These are phyloP conservation scores for Myotis pilosus DNA, from an alignment of 2,797 vertebrate genomes.

Conservation along the genomic window DNA sequence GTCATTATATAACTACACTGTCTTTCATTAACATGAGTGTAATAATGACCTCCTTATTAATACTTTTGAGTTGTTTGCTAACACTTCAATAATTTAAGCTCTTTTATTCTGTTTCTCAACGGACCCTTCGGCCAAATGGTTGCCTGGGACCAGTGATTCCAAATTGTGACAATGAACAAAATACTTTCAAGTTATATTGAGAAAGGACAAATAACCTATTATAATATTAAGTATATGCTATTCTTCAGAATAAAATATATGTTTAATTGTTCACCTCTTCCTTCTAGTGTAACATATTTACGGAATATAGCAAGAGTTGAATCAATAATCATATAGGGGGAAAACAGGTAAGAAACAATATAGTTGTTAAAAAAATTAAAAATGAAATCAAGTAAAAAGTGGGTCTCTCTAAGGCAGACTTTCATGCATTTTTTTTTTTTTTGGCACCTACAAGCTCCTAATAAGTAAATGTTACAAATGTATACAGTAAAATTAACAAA, in stretches of 20 bases:
- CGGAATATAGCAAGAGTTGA: neutral
- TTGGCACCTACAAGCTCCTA: neutral
- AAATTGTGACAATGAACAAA: neutral
- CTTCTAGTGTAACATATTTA: conserved; percentile 34
- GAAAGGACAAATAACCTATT: conserved; percentile 29
- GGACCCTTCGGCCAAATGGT: neutral
- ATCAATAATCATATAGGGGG: neutral
- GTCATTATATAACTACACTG: neutral
- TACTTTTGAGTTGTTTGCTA: neutral
- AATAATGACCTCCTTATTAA: neutral
- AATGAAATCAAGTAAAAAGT: conserved; percentile 43
- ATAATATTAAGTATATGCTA: neutral
- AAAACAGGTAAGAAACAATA: neutral
- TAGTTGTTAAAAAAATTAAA: conserved; percentile 1
- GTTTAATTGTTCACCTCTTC: conserved; percentile 9
- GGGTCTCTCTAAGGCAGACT: neutral
- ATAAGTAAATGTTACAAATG: conserved; percentile 31
- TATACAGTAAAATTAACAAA: conserved; percentile 41
- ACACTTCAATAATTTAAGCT: neutral
- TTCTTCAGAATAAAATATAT: conserved; percentile 45
- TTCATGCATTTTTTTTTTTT: conserved; percentile 12
- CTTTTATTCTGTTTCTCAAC: neutral
- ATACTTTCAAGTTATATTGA: neutral
- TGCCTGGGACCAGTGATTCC: neutral
- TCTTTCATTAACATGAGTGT: neutral